Evolutionary conservation across 2,888 invertebrate genomes (phyloP).

Genomic region (Cryptophagus acutangulus): DNA sequence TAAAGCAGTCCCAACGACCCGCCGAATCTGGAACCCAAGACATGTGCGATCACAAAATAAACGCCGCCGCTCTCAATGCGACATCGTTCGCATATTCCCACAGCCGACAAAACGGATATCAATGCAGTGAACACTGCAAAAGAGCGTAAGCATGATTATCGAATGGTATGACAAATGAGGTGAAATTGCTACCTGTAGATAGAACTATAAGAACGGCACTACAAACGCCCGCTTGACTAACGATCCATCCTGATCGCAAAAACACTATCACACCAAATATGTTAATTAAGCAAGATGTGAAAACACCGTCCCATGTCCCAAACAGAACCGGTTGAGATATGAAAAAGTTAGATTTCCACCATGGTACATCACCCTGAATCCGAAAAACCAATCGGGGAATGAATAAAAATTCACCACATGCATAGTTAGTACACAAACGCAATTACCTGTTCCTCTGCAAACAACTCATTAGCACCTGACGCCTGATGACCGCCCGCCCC

Average conservation of each 20-base stretch:
- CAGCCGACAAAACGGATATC: slow-evolving; percentile 89
- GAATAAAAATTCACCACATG: too few relatives aligned
- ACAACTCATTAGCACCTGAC: slow-evolving; percentile 84
- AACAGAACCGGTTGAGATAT: slow-evolving; percentile 93
- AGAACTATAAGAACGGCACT: slow-evolving; percentile 76
- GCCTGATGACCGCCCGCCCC: slow-evolving; percentile 79
- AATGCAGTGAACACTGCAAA: slow-evolving; percentile 75
- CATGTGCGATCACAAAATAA: slow-evolving; percentile 91
- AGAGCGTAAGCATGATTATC: slow-evolving; percentile 4
- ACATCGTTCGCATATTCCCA: slow-evolving; percentile 94
- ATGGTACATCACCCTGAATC: slow-evolving; percentile 71
- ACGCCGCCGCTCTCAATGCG: slow-evolving; percentile 96
- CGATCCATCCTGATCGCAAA: slow-evolving; percentile 95
- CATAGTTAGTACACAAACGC: too few relatives aligned
- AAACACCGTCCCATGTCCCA: slow-evolving; percentile 98
- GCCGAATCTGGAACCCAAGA: slow-evolving; percentile 88
- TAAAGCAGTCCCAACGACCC: slow-evolving; percentile 90
- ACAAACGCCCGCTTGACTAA: slow-evolving; percentile 81
- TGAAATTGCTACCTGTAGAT: slow-evolving; percentile 60
- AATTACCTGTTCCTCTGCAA: slow-evolving; percentile 81
- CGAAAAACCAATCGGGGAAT: slow-evolving; percentile 5
- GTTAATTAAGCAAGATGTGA: slow-evolving; percentile 94
- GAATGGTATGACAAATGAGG: slow-evolving; percentile 3
- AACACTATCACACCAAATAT: slow-evolving; percentile 98
- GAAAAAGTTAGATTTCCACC: slow-evolving; percentile 97